Evolutionary conservation across 2,113 vertebrate species (phyloP).

Genomic region (Rynchops niger): DNA sequence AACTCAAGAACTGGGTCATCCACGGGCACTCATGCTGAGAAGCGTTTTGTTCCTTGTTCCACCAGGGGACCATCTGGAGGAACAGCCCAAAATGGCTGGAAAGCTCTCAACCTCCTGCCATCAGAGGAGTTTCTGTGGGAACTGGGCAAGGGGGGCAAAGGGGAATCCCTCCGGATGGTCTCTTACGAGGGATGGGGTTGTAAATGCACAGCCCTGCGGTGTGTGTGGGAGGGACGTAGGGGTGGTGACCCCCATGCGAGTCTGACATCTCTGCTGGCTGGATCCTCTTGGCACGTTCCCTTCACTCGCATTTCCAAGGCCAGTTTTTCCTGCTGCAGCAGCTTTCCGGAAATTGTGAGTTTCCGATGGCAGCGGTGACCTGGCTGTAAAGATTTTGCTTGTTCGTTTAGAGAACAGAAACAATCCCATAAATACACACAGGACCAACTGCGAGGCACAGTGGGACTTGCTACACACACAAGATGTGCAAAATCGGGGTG

Average conservation of each 20-base stretch:
- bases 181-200: neutral
- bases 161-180: neutral
- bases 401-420: neutral
- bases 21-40: too few relatives aligned
- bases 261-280: neutral
- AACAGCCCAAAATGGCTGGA: neutral
- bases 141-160: neutral
- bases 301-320: neutral
- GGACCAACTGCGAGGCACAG: neutral
- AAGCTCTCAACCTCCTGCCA: neutral
- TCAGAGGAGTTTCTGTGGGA: neutral
- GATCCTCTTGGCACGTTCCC: rapidly evolving
- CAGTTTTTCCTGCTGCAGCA: neutral
- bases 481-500: neutral
- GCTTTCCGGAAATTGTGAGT: neutral
- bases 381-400: neutral
- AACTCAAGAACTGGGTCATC: neutral
- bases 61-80: rapidly evolving
- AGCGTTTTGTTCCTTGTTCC: neutral
- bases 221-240: rapidly evolving
- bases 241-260: neutral
- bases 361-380: neutral
- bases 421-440: neutral
- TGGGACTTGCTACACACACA: neutral
- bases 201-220: rapidly evolving